Base-by-base conservation (phyloP, 2,113 vertebrate genomes). In the Accipiter cooperii region DNA sequence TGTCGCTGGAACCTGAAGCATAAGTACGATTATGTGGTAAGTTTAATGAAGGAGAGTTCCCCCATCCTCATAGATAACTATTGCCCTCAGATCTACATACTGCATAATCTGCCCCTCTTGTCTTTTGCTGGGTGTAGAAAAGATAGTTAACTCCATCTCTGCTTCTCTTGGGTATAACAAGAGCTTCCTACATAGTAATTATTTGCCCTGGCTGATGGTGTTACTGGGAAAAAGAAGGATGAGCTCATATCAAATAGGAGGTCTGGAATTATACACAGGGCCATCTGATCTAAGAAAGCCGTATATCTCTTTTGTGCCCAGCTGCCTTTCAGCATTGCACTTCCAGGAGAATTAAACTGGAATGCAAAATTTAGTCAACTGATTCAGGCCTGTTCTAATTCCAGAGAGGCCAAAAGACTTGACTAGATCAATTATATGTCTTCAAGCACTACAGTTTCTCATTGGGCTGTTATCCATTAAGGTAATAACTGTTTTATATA, bases 1-100 rank as follows among this genome's bases (percentile, higher is more conserved):
- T 99, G 99, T 96, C 98, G 98, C 68, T 99, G 99, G 99, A 99
- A 99, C 97, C 98, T 99, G 90, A 99, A 99, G 94, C 97, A 99
- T 95, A 99, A 99, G 93, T 99, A 99, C 1, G 70, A 90, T 95
- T 99, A 99, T 70, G 99, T 98, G 93, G 99, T 99, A 97, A 99
- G 98, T 98, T 58, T 60, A 42, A 47, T 40, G 46, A 61, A 76
- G 64, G 31, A 84, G 38, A 49, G 14, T 26, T 95, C 15, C 38
- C 26, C n/a, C 16, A 5, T 51, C 40, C 54, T 75, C 44, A 18
- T 3, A 8, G 3, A 34, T 58, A 63, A 66, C 44, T 22, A 20
- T 1, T 69, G 69, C 70, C 52, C 5, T 91, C 14, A n/a, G 4
- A 42, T 82, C 70, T 58, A 3, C 2, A 1, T n/a, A 24, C 65